Conservation (phyloP, 2,797 vertebrate genomes). For the Cyclopterus lumpus region DNA sequence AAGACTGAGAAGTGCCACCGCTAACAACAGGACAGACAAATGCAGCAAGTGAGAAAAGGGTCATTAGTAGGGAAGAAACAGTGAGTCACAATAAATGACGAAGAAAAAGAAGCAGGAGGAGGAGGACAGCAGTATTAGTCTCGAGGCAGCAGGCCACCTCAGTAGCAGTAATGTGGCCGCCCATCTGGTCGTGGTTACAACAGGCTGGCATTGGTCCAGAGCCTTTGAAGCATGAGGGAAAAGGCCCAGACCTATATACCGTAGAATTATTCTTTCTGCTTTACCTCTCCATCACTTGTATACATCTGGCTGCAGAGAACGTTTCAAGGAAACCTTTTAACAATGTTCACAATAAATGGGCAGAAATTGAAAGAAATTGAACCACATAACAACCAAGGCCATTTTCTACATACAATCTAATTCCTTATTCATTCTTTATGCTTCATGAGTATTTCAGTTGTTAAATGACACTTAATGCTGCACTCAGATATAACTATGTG, state of each 20-base stretch:
- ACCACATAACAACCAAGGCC: background rate
- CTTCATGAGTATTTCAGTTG: background rate
- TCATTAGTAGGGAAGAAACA: slow-evolving; percentile 3
- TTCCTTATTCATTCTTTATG: background rate
- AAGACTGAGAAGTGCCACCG: slow-evolving; percentile 26
- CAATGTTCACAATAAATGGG: slow-evolving; percentile 9
- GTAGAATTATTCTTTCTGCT: slow-evolving; percentile 40
- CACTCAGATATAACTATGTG: background rate
- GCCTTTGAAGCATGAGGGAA: slow-evolving; percentile 64
- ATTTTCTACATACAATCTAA: background rate
- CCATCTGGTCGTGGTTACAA: slow-evolving; percentile 77
- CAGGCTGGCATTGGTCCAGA: slow-evolving; percentile 58
- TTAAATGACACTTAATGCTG: background rate
- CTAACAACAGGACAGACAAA: slow-evolving; percentile 35
- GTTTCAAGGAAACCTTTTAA: slow-evolving; percentile 13
- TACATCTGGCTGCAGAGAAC: slow-evolving; percentile 35
- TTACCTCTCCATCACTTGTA: slow-evolving; percentile 43
- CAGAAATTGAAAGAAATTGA: background rate
- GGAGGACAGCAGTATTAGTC: slow-evolving; percentile 61
- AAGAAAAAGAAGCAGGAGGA: slow-evolving; percentile 5
- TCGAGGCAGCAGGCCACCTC: slow-evolving; percentile 63
- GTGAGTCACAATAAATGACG: slow-evolving; percentile 6
- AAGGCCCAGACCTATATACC: slow-evolving; percentile 49
- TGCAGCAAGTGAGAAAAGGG: slow-evolving; percentile 39
- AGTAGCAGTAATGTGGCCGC: slow-evolving; percentile 61